phyloP scores from a whole-genome alignment of 2,888 invertebrate species.

The Serrognathus titanus region DNA sequence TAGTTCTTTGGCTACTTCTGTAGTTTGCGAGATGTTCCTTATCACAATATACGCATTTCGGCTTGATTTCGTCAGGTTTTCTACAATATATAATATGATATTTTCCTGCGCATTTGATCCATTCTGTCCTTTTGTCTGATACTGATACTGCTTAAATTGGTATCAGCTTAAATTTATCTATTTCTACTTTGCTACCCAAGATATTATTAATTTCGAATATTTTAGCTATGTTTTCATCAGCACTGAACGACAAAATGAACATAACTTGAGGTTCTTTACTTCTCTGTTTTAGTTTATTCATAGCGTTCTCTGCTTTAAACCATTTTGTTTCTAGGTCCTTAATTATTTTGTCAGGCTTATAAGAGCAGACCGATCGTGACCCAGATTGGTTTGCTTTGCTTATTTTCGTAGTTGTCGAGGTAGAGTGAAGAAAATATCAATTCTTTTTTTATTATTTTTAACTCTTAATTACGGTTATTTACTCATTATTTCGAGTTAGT shows the following conservation, averaged over 20 bases:
- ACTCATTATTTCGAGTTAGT: neutral
- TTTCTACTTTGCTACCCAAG: neutral
- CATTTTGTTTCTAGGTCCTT: neutral
- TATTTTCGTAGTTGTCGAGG: neutral
- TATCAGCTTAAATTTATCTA: neutral
- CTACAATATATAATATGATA: conserved; percentile 4
- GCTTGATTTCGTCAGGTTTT: neutral
- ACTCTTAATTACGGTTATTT: neutral
- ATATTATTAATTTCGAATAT: too few species aligned
- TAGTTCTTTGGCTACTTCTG: too few species aligned
- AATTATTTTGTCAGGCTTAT: neutral
- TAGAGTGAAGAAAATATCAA: neutral
- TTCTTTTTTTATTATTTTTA: neutral
- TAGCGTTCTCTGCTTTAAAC: neutral
- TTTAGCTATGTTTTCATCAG: neutral
- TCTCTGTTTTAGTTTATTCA: neutral
- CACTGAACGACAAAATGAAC: neutral
- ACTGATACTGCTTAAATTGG: neutral
- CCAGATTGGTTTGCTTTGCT: too few species aligned
- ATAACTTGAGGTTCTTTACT: neutral
- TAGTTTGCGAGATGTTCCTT: conserved; percentile 2
- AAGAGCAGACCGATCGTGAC: too few species aligned
- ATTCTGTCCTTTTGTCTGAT: conserved; percentile 6
- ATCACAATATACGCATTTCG: neutral
- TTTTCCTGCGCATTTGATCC: conserved; percentile 12